Conservation (phyloP, 1,140 invertebrate genomes). For the Drosophila hydei region DNA sequence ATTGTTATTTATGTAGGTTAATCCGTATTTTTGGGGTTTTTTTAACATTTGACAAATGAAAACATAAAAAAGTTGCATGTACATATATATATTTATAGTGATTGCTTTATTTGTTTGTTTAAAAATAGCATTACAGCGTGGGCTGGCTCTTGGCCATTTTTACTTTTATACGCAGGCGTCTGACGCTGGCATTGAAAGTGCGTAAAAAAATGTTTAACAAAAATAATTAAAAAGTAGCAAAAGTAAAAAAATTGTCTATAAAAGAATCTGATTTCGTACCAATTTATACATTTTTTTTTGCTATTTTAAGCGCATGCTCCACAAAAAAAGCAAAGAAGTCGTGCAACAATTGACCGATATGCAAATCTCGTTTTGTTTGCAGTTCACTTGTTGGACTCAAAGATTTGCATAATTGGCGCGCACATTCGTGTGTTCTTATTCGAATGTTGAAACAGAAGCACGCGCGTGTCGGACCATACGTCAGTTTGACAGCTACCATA, state of each 20-base stretch:
- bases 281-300: slow-evolving; percentile 17
- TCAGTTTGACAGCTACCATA: slow-evolving; percentile 33
- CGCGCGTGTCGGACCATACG: slow-evolving; percentile 39
- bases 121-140: slow-evolving; percentile 62
- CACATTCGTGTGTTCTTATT: slow-evolving; percentile 69
- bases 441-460: slow-evolving; percentile 73
- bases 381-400: slow-evolving; percentile 38
- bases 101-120: slow-evolving; percentile 68
- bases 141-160: slow-evolving; percentile 29
- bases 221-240: not conserved
- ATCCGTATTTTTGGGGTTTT: slow-evolving; percentile 68
- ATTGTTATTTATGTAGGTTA: slow-evolving; percentile 64
- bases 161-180: slow-evolving; percentile 52
- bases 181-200: slow-evolving; percentile 60
- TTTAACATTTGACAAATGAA: slow-evolving; percentile 62
- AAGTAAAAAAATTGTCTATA: slow-evolving; percentile 24
- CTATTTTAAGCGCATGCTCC: slow-evolving; percentile 66
- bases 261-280: slow-evolving; percentile 39
- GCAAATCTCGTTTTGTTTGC: slow-evolving; percentile 58
- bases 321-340: slow-evolving; percentile 49
- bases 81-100: slow-evolving; percentile 13
- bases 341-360: slow-evolving; percentile 79
- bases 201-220: slow-evolving; percentile 24
- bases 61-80: slow-evolving; percentile 1
- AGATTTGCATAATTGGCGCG: slow-evolving; percentile 74